These are phyloP conservation scores for Drosophila burlai DNA, from an alignment of 1,140 invertebrate genomes.

Conservation along the genomic window DNA sequence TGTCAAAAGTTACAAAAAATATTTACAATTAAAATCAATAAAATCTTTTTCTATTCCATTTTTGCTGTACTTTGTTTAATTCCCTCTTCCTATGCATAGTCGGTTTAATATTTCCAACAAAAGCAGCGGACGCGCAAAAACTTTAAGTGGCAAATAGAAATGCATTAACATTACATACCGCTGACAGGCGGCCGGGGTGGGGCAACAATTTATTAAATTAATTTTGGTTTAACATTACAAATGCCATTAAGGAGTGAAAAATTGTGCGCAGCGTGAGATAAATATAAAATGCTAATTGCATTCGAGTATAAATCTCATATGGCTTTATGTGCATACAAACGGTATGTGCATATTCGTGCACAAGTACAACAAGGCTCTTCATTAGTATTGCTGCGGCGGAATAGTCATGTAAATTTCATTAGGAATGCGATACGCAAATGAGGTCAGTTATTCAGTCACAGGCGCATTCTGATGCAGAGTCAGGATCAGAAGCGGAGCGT, in stretches of 20 bases:
- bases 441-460: slow-evolving; percentile 42
- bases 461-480: neutral
- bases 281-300: slow-evolving; percentile 80
- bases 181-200: slow-evolving; percentile 1
- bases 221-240: slow-evolving; percentile 64
- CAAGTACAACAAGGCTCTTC: slow-evolving; percentile 53
- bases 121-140: slow-evolving; percentile 15
- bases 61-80: neutral
- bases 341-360: slow-evolving; percentile 12
- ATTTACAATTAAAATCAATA: slow-evolving; percentile 26
- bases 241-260: slow-evolving; percentile 56
- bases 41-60: neutral
- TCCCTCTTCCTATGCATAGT: neutral
- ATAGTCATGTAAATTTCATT: slow-evolving; percentile 56
- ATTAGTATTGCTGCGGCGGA: slow-evolving; percentile 54
- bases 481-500: slow-evolving; percentile 2
- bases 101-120: slow-evolving; percentile 2
- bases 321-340: slow-evolving; percentile 18
- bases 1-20: neutral
- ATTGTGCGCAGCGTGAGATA: slow-evolving; percentile 37
- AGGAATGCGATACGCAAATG: slow-evolving; percentile 50
- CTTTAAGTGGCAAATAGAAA: slow-evolving; percentile 49
- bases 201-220: slow-evolving; percentile 59
- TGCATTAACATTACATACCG: slow-evolving; percentile 33
- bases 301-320: slow-evolving; percentile 73